Evolutionary conservation across 2,113 vertebrate genomes (phyloP), one percentile per base, ranked within the genome.

Genomic region (Lycocorax pyrrhopterus): DNA sequence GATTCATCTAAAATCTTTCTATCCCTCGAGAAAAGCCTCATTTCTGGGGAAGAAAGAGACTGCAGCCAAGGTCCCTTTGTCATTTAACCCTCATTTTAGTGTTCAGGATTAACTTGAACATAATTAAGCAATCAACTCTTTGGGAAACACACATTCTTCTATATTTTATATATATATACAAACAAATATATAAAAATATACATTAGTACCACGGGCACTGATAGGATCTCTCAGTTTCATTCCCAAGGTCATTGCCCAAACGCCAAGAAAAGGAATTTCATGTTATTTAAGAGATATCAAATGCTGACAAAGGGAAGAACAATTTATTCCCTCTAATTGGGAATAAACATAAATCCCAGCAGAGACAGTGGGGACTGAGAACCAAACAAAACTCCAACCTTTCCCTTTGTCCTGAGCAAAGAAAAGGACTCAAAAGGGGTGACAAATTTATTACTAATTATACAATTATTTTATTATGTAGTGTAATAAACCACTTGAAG

Each of bases 361-460:
- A 87, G 76, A 91, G 80, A 82, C 84, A 64, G 89, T 3, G 43
- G 23, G 68, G 69, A 63, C 44, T 30, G 51, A 79, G 72, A 86
- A 93, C 72, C 82, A 92, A 88, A 86, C 92, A 90, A 84, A 93
- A 91, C 92, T 74, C 87, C 83, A 90, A 84, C 77, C 84, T 86
- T 43, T 12, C 35, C 95, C 93, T 96, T 97, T 95, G 97, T 96
- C 97, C 94, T 94, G 89, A 77, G 96, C 92, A 81, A 88, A 97
- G 89, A 89, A 93, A 96, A 92, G 95, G 92, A 95, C 89, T 96
- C 92, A 96, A 96, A 97, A 97, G 77, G 78, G 96, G 87, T 97
- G 97, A 97, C 95, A 98, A 98, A 98, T 98, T 98, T 98, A 98
- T 97, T 98, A 97, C 97, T 98, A 98, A 98, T 98, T 98, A 97